A percentile compares a stretch with the other conserved stretches of the same genome.
These are phyloP conservation scores for Sebastes aleutianus DNA, from an alignment of 2,797 vertebrate species.

Conservation along the genomic window DNA sequence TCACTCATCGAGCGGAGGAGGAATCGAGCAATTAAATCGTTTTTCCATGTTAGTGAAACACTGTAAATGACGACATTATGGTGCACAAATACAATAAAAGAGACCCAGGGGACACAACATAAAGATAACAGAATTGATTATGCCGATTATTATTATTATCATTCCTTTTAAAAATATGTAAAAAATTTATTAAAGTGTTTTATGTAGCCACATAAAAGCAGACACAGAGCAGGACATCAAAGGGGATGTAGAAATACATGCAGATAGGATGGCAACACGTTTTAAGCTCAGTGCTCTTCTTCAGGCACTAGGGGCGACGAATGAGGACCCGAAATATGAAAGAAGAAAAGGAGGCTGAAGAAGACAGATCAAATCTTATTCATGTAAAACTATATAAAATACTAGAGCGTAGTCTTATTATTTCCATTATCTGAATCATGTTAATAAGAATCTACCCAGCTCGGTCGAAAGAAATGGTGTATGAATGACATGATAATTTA, in stretches of 20 bases:
- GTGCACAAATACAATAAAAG: background rate
- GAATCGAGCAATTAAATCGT: background rate
- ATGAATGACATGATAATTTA: too few species aligned
- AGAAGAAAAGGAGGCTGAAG: background rate
- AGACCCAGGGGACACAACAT: background rate
- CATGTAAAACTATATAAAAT: background rate
- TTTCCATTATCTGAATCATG: background rate
- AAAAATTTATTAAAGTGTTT: background rate
- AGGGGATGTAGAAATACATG: constrained; percentile 6
- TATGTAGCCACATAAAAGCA: background rate
- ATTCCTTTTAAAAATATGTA: background rate
- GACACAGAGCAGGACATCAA: background rate
- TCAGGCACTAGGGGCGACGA: background rate
- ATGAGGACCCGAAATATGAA: background rate
- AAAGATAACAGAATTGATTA: background rate
- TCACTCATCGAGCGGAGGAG: background rate
- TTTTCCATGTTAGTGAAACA: background rate
- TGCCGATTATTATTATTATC: background rate
- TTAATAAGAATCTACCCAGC: background rate
- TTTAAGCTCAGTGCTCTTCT: background rate
- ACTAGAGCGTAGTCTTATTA: background rate
- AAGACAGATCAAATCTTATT: background rate
- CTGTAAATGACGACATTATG: background rate
- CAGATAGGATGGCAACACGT: background rate
- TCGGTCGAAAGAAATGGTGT: too few species aligned